Evolutionary conservation across 2,888 invertebrate genomes (phyloP), one percentile per base, ranked within the genome.

Genomic region (Sturmia bella): DNA sequence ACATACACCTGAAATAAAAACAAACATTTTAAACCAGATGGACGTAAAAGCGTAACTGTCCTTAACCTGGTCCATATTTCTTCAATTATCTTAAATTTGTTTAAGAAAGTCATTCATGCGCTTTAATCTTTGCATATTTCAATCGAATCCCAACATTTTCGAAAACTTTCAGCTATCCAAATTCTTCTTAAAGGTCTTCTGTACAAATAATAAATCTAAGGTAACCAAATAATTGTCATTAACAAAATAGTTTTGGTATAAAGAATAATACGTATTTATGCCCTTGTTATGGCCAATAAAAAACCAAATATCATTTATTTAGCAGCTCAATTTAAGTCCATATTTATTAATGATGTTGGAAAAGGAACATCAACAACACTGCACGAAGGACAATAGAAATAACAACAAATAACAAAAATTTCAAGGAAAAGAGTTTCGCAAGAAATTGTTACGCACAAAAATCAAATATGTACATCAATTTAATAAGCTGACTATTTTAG

Each of bases 381-480:
- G 76, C 45, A 43, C 41, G 50, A 50, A n/a, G 17, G 27, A 37
- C 12, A 54, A 66, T 39, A 37, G 21, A 73, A 64, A 59, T n/a
- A n/a, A n/a, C n/a, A n/a, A n/a, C n/a, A n/a, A n/a, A n/a, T n/a
- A n/a, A n/a, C n/a, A n/a, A n/a, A n/a, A n/a, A n/a, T n/a, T n/a
- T n/a, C n/a, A 7, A 32, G 32, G 9, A 32, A 9, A 32, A 32
- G 84, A 85, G 84, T 72, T 86, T 84, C 88, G 89, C 24, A 66
- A 88, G 89, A 89, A 89, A 89, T 89, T 89, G 88, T 7, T 87
- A 89, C n/a, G n/a, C 89, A 88, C 88, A 41, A 39, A 82, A 82
- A 78, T 74, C 70, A 82, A 32, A 32, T n/a, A n/a, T n/a, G n/a
- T n/a, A n/a, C 5, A 27, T 27, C 27, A 27, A 27, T 27, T 27